Base-by-base conservation (phyloP, 2,797 vertebrate genomes). In the Phalloptychus januarius region DNA sequence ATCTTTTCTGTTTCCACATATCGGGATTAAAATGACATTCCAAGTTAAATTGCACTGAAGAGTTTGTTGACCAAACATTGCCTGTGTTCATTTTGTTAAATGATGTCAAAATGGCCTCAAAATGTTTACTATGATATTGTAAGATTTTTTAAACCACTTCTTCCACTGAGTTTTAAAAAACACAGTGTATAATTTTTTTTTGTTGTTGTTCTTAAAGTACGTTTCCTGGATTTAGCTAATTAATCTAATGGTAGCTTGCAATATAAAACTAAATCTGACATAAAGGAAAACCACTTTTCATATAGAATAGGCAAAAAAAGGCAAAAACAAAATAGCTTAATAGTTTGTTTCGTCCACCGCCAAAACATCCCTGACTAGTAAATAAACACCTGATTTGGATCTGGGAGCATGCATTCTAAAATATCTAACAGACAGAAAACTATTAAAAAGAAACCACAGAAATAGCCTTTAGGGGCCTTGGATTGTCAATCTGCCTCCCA, bases 401-500 rank as follows among this genome's bases (percentile, higher is more conserved):
- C 28, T 54, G 40, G 69, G 42, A 31, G 6, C 13, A 8, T 56
- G 36, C 13, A 33, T 65, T 80, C 7, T 72, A 72, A 71, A 42
- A 2, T 71, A 46, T 44, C 20, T 10, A 28, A 42, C 1, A 23
- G 11, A 42, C 36, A 33, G 36, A 6, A 16, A 6, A 46, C 13
- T 12, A 23, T 31, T 28, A 16, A 13, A 50, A 38, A 20, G 54
- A 23, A 69, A 79, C 42, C 42, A n/a, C 48, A 20, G 56, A 2
- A 25, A 58, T 1, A 10, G 42, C 44, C 52, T 69, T 74, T 31
- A 50, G 25, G 25, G 33, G 63, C 28, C 42, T n/a, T 40, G 18
- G 42, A 73, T 45, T 70, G 28, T 79, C 65, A 77, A 74, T 50
- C 73, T 77, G 7, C 18, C 46, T 61, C 36, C n/a, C 44, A 63